phyloP scores from a whole-genome alignment of 2,113 vertebrate species.

The Megaceryle torquata region DNA sequence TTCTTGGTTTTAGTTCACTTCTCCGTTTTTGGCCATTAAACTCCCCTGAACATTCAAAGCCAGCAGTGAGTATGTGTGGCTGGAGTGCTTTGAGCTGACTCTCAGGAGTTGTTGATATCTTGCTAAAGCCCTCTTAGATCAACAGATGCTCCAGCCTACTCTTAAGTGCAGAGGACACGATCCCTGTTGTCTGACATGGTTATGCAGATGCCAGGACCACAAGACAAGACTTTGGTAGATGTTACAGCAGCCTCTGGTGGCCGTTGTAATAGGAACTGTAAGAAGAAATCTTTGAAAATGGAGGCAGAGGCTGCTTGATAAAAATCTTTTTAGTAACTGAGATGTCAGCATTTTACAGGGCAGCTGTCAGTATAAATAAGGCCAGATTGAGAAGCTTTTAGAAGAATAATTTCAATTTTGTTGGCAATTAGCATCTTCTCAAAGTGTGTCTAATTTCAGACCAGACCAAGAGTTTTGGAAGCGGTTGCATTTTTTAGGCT shows the following conservation, averaged over 20 bases:
- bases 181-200: neutral
- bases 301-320: neutral
- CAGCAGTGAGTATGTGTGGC: neutral
- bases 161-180: neutral
- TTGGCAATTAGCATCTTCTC: conserved; percentile 7
- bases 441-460: neutral
- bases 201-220: neutral
- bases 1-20: neutral
- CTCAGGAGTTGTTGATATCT: neutral
- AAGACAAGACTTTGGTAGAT: neutral
- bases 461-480: neutral
- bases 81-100: neutral
- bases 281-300: neutral
- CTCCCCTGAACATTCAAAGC: neutral
- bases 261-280: neutral
- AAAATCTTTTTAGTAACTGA: neutral
- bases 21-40: neutral
- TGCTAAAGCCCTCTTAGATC: neutral
- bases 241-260: conserved; percentile 71
- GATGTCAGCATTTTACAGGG: conserved; percentile 10
- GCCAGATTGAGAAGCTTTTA: neutral
- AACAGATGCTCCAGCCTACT: neutral
- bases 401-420: neutral
- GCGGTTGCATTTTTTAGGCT: neutral
- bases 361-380: conserved; percentile 22